These are phyloP conservation scores for Spisula subtruncata DNA, from an alignment of 2,888 invertebrate genomes.

Conservation along the genomic window DNA sequence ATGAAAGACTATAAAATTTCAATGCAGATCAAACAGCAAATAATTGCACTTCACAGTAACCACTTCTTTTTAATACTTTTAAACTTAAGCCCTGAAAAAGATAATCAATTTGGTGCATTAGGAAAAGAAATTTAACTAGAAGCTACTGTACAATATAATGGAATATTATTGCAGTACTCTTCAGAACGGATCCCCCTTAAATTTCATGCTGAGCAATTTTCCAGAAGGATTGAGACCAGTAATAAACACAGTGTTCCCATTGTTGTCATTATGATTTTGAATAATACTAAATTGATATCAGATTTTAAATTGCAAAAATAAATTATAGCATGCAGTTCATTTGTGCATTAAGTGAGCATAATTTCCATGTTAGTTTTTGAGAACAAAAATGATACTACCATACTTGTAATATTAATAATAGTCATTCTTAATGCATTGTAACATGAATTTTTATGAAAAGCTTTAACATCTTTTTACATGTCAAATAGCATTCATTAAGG, in stretches of 20 bases:
- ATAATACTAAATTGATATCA: background rate
- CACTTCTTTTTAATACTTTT: no score
- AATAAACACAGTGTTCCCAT: background rate
- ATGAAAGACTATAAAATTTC: no score
- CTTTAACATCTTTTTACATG: background rate
- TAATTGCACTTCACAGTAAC: no score
- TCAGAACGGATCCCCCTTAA: no score
- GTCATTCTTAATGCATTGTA: background rate
- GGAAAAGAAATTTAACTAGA: background rate
- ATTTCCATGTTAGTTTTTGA: background rate
- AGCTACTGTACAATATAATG: no score
- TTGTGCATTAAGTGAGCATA: background rate
- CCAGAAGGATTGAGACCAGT: no score
- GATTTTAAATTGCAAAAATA: background rate
- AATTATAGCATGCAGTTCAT: background rate
- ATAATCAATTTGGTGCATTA: background rate
- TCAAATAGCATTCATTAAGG: background rate
- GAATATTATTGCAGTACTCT: background rate
- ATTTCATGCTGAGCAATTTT: no score
- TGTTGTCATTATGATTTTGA: background rate
- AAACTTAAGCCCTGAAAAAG: no score
- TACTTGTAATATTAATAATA: background rate
- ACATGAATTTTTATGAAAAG: slow-evolving; percentile 1
- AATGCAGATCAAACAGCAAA: no score
- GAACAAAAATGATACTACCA: background rate